phyloP scores from a whole-genome alignment of 2,113 vertebrate species.

The Cyphomyrus plagiostoma region DNA sequence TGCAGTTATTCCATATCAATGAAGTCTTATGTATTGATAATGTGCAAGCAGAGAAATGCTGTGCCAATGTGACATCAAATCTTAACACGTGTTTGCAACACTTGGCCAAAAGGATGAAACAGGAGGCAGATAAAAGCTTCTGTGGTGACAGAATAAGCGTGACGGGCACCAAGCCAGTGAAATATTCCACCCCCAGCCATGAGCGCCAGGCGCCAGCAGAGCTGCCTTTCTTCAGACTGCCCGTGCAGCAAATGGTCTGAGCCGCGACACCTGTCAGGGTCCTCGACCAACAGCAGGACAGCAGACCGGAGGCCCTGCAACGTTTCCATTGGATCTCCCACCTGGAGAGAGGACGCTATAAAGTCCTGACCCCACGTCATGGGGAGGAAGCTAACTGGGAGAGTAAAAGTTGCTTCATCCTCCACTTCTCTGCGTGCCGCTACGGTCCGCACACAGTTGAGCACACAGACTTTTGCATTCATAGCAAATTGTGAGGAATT shows the following conservation, averaged over 20 bases:
- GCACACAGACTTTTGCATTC: neutral
- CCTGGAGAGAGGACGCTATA: neutral
- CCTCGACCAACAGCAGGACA: conserved; percentile 25
- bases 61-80: conserved; percentile 55
- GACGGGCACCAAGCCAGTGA: conserved; percentile 50
- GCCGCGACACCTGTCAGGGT: conserved; percentile 55
- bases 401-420: neutral
- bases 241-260: conserved; percentile 44
- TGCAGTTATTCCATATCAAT: conserved; percentile 49
- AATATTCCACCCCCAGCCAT: conserved; percentile 50
- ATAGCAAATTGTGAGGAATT: neutral
- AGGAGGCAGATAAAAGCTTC: conserved; percentile 26
- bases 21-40: conserved; percentile 20
- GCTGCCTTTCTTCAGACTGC: conserved; percentile 46
- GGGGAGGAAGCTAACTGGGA: neutral
- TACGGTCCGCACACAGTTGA: neutral
- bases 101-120: conserved; percentile 35
- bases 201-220: conserved; percentile 55
- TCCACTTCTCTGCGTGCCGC: neutral
- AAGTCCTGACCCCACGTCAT: neutral
- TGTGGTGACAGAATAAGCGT: conserved; percentile 39
- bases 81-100: conserved; percentile 52
- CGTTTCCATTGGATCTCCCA: conserved; percentile 31
- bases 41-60: conserved; percentile 14
- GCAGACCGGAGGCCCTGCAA: conserved; percentile 16